Percentiles rank a stretch among this genome's conserved stretches.
phyloP scores from a whole-genome alignment of 2,888 invertebrate species.

The Archips crataeganus region DNA sequence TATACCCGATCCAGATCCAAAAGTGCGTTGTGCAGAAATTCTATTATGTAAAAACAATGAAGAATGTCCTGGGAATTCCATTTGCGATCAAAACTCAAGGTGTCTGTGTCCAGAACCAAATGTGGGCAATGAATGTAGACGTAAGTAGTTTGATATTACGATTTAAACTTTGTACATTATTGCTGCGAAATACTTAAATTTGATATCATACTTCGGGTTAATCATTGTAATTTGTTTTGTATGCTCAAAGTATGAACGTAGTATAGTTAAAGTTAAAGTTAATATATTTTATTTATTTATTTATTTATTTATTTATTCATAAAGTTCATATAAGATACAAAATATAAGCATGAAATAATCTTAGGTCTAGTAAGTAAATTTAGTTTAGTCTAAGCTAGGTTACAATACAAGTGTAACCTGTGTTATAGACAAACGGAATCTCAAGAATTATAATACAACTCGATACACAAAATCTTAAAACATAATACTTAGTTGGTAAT shows the following conservation, averaged over 20 bases:
- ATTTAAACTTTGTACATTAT: background rate
- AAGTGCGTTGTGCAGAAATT: slow-evolving; percentile 92
- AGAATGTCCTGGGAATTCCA: slow-evolving; percentile 95
- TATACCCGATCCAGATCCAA: slow-evolving; percentile 93
- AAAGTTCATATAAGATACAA: too few species aligned
- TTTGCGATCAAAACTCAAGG: slow-evolving; percentile 91
- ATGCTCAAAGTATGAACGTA: background rate
- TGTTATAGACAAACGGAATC: too few species aligned
- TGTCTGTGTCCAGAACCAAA: slow-evolving; percentile 97
- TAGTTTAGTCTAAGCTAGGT: too few species aligned
- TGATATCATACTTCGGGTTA: background rate
- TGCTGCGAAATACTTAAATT: background rate
- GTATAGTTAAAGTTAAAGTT: background rate
- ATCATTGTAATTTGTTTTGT: background rate
- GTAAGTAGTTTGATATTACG: slow-evolving; percentile 83
- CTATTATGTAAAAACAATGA: slow-evolving; percentile 90
- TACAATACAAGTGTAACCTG: too few species aligned
- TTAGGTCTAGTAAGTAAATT: too few species aligned
- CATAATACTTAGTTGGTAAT: too few species aligned
- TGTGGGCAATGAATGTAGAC: slow-evolving; percentile 95
- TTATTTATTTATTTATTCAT: too few species aligned
- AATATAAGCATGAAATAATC: too few species aligned
- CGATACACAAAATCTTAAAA: too few species aligned
- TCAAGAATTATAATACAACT: too few species aligned
- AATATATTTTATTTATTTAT: too few species aligned